phyloP scores from a whole-genome alignment of 2,888 invertebrate genomes.

The Plutella xylostella region DNA sequence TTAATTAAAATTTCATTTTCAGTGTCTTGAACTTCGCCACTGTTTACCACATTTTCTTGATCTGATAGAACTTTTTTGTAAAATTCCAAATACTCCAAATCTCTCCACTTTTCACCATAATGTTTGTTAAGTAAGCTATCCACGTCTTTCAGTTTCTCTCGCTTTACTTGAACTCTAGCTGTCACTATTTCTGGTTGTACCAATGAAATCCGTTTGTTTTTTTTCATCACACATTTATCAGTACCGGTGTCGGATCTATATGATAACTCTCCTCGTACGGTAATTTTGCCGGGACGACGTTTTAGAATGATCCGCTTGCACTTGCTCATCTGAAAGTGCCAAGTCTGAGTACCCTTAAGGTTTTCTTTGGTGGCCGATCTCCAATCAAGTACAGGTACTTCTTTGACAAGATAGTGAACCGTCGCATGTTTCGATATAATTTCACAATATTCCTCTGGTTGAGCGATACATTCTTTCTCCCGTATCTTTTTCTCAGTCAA shows the following conservation, averaged over 20 bases:
- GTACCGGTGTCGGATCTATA: not conserved
- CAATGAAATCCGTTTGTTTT: not conserved
- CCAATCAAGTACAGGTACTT: slow-evolving; percentile 1
- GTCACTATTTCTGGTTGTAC: not conserved
- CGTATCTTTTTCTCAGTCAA: slow-evolving; percentile 3
- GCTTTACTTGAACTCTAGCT: not conserved
- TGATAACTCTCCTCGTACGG: not conserved
- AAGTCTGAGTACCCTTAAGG: not conserved
- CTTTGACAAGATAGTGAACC: not conserved
- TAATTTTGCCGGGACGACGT: not conserved
- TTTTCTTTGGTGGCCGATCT: not conserved
- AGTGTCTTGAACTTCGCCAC: no score
- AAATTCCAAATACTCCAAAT: not conserved
- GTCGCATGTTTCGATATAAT: slow-evolving; percentile 1
- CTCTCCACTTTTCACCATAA: not conserved
- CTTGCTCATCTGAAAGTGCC: slow-evolving; percentile 1
- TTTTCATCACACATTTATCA: not conserved
- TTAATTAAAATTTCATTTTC: no score
- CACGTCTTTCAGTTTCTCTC: not conserved
- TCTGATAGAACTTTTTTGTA: not conserved
- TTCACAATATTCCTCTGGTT: not conserved
- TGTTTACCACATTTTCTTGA: no score
- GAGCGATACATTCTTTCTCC: not conserved
- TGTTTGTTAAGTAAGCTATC: not conserved
- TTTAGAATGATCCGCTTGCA: not conserved